Percentiles rank a stretch among this genome's conserved stretches.
phyloP scores from a whole-genome alignment of 2,113 vertebrate genomes.

The Apistogramma diplotaenia region DNA sequence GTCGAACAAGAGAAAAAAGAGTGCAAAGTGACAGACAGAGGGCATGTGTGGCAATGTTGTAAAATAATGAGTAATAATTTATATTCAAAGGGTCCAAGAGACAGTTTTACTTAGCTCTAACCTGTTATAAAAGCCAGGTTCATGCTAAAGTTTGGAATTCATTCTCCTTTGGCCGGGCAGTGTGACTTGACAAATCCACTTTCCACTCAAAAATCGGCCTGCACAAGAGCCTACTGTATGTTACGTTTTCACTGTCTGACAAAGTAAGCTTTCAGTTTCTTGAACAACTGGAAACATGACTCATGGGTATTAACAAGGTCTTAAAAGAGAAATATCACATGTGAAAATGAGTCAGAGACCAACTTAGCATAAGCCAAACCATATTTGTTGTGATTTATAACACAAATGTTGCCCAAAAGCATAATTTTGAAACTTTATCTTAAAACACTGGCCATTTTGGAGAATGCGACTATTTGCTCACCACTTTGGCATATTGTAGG shows the following conservation, averaged over 20 bases:
- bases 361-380: constrained; percentile 14
- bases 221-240: constrained; percentile 4
- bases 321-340: constrained; percentile 42
- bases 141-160: not conserved
- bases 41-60: not conserved
- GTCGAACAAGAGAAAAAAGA: not conserved
- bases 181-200: not conserved
- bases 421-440: not conserved
- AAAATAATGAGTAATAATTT: not conserved
- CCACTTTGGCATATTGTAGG: not conserved
- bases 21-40: not conserved
- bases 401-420: constrained; percentile 7
- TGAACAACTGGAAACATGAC: constrained; percentile 41
- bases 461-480: not conserved
- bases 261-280: constrained; percentile 41
- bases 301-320: constrained; percentile 32
- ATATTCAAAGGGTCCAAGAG: not conserved
- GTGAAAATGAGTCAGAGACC: constrained; percentile 29
- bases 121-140: not conserved
- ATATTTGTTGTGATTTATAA: constrained; percentile 25
- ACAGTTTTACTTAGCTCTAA: not conserved
- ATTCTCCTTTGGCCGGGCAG: not conserved
- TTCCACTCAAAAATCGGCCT: constrained; percentile 20
- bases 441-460: not conserved
- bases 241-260: constrained; percentile 1